Base-by-base conservation (phyloP, 2,888 invertebrate genomes). In the Cremastinae sp. region DNA sequence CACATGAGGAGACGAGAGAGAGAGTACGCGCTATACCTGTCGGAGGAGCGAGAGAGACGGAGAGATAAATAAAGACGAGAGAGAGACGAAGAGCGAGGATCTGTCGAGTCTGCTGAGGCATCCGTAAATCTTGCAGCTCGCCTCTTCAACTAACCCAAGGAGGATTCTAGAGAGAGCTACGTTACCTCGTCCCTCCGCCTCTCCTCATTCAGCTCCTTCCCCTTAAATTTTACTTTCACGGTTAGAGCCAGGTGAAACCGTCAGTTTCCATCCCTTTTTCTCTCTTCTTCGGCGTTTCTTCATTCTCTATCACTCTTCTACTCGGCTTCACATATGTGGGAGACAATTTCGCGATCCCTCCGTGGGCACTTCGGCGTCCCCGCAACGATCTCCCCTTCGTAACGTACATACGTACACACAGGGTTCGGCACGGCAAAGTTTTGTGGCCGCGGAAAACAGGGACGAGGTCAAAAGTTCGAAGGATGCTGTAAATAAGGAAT, bases 61-160 rank as follows among this genome's bases (percentile, higher is more conserved):
- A 80, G 83, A 84, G 83, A 28, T 2, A 28, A 5, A 5, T 2
- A 28, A 5, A 28, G 28, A 28, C n/a, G 28, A 5, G 28, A 28
- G 28, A 28, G 5, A 78, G 77, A 79, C 81, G 79, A 80, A 83
- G 83, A 83, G 80, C 79, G 83, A 84, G 83, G 82, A 83, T 84
- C 84, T 81, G 84, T 83, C 82, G 82, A 83, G 83, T 80, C 82
- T 85, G 80, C 80, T 78, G 77, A 59, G 75, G 82, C 78, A 79
- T 77, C 82, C 83, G 83, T 85, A 85, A 84, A 85, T 85, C 83
- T 84, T 80, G 78, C 74, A 78, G 79, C 80, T 79, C 80, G 81
- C 81, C 80, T 81, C 81, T 81, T 82, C 83, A 80, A 79, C 83
- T 82, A 82, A 81, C 81, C 81, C 76, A 58, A 77, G 75, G 71